Evolutionary conservation across 2,888 invertebrate species (phyloP).

Genomic region (Ormia ochracea): DNA sequence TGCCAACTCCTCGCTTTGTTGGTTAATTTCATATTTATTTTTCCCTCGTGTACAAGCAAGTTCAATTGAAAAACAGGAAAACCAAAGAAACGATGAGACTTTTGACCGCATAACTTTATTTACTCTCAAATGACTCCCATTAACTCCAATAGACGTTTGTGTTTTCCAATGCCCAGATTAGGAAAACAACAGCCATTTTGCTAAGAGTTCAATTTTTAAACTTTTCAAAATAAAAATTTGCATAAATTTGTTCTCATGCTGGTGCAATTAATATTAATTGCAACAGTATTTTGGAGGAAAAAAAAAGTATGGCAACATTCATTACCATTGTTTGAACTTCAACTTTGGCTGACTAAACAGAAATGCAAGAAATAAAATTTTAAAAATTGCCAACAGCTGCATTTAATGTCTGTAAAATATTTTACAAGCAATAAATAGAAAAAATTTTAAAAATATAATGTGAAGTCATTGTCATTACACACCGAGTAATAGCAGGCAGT

Average conservation of each 20-base stretch:
- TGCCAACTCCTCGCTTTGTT: neutral
- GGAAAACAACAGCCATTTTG: slow-evolving; percentile 10
- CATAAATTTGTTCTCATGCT: slow-evolving; percentile 47
- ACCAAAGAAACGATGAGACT: neutral
- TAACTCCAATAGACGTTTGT: slow-evolving; percentile 1
- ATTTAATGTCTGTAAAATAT: slow-evolving; percentile 25
- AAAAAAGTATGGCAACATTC: slow-evolving; percentile 16
- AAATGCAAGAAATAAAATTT: slow-evolving; percentile 11
- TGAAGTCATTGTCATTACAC: slow-evolving; percentile 46
- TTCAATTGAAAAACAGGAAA: neutral
- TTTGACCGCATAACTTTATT: neutral
- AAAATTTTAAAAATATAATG: slow-evolving; percentile 1
- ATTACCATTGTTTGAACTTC: slow-evolving; percentile 56
- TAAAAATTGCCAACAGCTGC: slow-evolving; percentile 52
- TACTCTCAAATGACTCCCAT: neutral
- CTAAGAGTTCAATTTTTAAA: neutral
- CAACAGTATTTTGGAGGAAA: neutral
- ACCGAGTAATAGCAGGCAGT: neutral
- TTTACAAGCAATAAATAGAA: neutral
- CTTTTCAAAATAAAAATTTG: slow-evolving; percentile 18
- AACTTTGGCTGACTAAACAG: slow-evolving; percentile 26
- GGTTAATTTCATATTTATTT: neutral
- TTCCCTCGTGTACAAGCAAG: neutral
- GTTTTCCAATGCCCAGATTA: neutral
- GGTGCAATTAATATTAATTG: slow-evolving; percentile 47